Evolutionary conservation across 2,888 invertebrate genomes (phyloP).

Genomic region (Amphimallon solstitiale): DNA sequence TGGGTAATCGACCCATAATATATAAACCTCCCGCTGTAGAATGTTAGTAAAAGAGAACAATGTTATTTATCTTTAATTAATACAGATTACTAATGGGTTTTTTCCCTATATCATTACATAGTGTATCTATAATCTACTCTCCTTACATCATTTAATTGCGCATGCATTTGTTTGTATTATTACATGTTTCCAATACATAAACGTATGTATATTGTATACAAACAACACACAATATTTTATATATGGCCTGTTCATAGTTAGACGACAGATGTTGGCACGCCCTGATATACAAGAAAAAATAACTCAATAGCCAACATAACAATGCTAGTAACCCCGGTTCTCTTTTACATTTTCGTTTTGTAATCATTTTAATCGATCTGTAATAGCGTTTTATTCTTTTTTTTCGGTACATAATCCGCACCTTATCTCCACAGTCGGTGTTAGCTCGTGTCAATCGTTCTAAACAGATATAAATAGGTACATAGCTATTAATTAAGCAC

Average conservation of each 20-base stretch:
- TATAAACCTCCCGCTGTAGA: too few relatives aligned
- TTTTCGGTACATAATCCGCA: not conserved
- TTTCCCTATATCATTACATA: too few relatives aligned
- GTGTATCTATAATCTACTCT: too few relatives aligned
- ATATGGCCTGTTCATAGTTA: constrained; percentile 3
- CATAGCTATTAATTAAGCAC: too few relatives aligned
- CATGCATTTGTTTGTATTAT: too few relatives aligned
- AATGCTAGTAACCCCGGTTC: constrained; percentile 11
- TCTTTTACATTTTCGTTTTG: constrained; percentile 13
- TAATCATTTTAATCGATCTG: constrained; percentile 24
- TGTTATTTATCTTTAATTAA: too few relatives aligned
- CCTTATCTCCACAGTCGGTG: not conserved
- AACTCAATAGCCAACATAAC: constrained; percentile 6
- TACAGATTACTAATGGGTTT: too few relatives aligned
- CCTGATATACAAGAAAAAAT: constrained; percentile 25
- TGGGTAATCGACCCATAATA: too few relatives aligned
- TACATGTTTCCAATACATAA: not conserved
- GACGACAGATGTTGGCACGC: constrained; percentile 35
- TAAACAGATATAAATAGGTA: too few relatives aligned
- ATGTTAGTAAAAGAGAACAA: too few relatives aligned
- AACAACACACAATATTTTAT: not conserved
- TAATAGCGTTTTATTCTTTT: not conserved
- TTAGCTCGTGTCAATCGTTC: not conserved
- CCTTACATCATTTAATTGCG: too few relatives aligned
- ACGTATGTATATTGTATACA: not conserved